phyloP scores from a whole-genome alignment of 2,113 vertebrate species.

The Archilochus colubris region DNA sequence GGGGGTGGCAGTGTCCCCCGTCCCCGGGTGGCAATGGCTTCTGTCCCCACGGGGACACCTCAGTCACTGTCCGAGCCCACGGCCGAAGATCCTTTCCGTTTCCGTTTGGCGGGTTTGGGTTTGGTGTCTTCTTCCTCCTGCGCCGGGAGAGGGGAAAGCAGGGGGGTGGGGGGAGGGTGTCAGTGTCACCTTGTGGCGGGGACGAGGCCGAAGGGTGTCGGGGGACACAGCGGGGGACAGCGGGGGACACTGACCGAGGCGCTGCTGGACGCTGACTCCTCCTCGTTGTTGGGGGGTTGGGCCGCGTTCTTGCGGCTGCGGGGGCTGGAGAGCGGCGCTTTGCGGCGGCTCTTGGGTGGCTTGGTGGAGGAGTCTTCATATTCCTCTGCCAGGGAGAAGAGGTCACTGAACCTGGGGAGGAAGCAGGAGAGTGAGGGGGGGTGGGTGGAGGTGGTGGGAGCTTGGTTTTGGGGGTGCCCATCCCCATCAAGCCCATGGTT shows the following conservation, averaged over 20 bases:
- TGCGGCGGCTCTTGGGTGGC: constrained; percentile 88
- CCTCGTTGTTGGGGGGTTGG: constrained; percentile 86
- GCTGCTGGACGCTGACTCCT: constrained; percentile 90
- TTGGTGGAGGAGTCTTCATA: constrained; percentile 91
- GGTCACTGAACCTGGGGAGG: constrained; percentile 86
- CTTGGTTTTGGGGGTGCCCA: too few relatives aligned
- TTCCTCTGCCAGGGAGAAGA: constrained; percentile 92
- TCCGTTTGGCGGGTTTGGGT: constrained; percentile 91
- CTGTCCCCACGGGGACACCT: constrained; percentile 17
- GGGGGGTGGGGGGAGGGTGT: not conserved
- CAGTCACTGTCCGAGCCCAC: constrained; percentile 96
- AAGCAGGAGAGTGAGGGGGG: too few relatives aligned
- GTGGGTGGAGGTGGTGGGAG: too few relatives aligned
- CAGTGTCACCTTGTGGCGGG: too few relatives aligned
- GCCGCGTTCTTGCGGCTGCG: constrained; percentile 86
- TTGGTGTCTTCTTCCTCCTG: constrained; percentile 95
- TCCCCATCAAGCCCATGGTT: too few relatives aligned
- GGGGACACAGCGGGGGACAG: too few relatives aligned
- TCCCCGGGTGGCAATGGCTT: too few relatives aligned
- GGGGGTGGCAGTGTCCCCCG: too few relatives aligned
- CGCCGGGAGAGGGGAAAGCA: not conserved
- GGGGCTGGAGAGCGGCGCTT: constrained; percentile 86
- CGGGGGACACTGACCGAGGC: constrained; percentile 80
- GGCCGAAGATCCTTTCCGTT: constrained; percentile 90
- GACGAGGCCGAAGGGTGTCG: too few relatives aligned